Base-by-base conservation (phyloP, 2,797 vertebrate species). In the Ptychobarbus kaznakovi region DNA sequence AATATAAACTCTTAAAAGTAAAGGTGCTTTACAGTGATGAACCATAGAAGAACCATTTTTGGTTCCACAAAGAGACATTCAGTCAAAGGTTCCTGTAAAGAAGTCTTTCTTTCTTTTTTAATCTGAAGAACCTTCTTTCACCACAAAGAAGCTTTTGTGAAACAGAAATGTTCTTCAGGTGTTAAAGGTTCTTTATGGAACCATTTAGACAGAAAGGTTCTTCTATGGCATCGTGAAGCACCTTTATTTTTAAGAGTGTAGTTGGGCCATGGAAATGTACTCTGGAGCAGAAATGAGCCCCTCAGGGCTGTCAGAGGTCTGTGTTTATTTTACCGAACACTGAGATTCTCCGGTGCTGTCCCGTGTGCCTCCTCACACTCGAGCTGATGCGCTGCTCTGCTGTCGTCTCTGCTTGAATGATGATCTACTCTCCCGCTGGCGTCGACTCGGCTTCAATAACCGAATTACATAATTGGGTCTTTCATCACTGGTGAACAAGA, bases 391-490 rank as follows among this genome's bases (percentile, higher is more conserved):
- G 78, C 78, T 78, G 79, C 81, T 76, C 69, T 81, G 49, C 53
- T 79, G 82, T 86, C 65, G 66, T 81, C 65, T 81, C 53, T 46
- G 18, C 10, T 63, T 73, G 74, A 66, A 79, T 69, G 77, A 65
- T 63, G 75, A 65, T 28, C 70, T 49, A 65, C 74, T 49, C 83
- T 90, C 90, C 92, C 88, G 85, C 80, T 78, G 85, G 90, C 89
- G 4, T 90, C 82, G 66, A 90, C 83, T 89, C 85, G 83, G 90
- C 89, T 90, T 84, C 89, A 88, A 88, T 92, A 93, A 93, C 89
- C 65, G 58, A 88, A 92, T 95, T 92, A 92, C 91, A 88, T 93
- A 92, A 94, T 93, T 91, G 89, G 88, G 87, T 91, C 89, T 92
- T 94, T 92, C 87, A 92, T 91, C 87, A 87, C 84, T 61, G 8